Base-by-base conservation (phyloP, 2,797 vertebrate species). In the Poeciliopsis presidionis region DNA sequence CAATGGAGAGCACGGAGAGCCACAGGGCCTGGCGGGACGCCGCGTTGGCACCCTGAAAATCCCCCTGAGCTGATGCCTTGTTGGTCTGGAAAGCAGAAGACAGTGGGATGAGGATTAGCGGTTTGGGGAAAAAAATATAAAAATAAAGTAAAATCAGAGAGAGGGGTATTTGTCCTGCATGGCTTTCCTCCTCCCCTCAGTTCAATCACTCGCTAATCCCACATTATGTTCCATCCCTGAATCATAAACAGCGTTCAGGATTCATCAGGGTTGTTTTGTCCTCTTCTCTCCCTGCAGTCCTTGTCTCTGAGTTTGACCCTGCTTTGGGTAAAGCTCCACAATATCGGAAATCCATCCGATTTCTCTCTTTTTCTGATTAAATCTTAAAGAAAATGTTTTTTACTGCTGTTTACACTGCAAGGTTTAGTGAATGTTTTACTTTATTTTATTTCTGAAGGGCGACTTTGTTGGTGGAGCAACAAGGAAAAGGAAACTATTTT, bases 61-160 rank as follows among this genome's bases (percentile, higher is more conserved):
- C 97, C 43, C 97, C 97, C 89, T 96, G 91, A 79, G 96, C 96
- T 7, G 96, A 96, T 0, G 97, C 96, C 93, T 96, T 97, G 95
- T 96, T 97, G 80, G 96, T 97, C 97, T 97, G 95, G 76, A 79
- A 84, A 36, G 77, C 83, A 84, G 74, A 73, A 78, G 70, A 76
- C 57, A 73, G 76, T 0, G 36, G 77, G 80, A 90, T 76, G 61
- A 81, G 72, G 81, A 86, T 80, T 83, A 86, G 77, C 61, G 49
- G n/a, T 25, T 43, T 1, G 1, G 47, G 25, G 14, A 57, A 25
- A 2, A 59, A 3, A 74, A 51, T 8, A 77, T 41, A 79, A 74
- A 74, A 53, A 72, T 8, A 12, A 83, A 74, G 6, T n/a, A 76
- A 80, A 75, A 61, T 13, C 55, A 65, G 69, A 74, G 76, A 46